Percentiles rank a stretch among this genome's conserved stretches.
phyloP scores from a whole-genome alignment of 2,888 invertebrate species.

The Andrena dorsata region DNA sequence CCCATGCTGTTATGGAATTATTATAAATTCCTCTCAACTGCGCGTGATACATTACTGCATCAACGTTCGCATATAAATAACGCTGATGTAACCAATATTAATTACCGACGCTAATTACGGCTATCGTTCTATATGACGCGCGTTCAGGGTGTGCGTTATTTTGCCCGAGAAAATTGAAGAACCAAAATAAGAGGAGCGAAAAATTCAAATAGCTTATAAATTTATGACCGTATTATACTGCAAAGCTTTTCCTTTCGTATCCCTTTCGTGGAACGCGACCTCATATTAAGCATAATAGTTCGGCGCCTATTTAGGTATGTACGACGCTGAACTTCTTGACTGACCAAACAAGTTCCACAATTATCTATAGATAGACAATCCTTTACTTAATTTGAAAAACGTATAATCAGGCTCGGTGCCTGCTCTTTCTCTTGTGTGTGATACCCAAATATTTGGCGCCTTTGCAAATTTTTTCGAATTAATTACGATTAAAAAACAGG shows the following conservation, averaged over 20 bases:
- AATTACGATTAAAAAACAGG: no score
- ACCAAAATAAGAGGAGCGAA: background rate
- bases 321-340: no score
- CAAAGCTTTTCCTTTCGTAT: background rate
- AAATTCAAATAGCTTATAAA: constrained; percentile 3
- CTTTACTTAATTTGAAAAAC: no score
- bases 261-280: no score
- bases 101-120: constrained; percentile 33
- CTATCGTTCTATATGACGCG: constrained; percentile 5
- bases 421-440: no score
- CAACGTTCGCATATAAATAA: constrained; percentile 21
- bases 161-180: background rate
- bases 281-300: no score
- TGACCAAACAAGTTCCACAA: no score
- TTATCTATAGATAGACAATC: no score
- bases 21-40: constrained; percentile 37
- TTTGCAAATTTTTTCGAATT: no score
- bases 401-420: no score
- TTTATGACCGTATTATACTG: background rate
- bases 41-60: constrained; percentile 18
- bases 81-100: constrained; percentile 21
- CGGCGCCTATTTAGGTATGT: no score
- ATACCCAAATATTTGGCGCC: no score
- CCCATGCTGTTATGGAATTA: constrained; percentile 18
- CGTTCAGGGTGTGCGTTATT: constrained; percentile 2